phyloP scores from a whole-genome alignment of 2,797 vertebrate genomes.

The Poeciliopsis infans region DNA sequence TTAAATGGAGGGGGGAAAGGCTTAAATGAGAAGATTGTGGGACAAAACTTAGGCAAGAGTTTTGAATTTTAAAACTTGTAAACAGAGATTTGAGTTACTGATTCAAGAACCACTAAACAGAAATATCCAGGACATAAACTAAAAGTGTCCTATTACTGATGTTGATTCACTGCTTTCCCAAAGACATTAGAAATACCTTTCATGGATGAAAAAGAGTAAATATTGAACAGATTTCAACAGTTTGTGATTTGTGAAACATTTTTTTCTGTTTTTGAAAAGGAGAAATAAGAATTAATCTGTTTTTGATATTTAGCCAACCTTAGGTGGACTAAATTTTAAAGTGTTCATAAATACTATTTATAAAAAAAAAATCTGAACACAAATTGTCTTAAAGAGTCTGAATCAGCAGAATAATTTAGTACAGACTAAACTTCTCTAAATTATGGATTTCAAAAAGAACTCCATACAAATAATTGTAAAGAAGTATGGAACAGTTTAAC shows the following conservation, averaged over 20 bases:
- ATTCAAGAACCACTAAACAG: neutral
- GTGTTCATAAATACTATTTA: neutral
- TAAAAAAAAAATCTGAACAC: neutral
- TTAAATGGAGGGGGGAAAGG: neutral
- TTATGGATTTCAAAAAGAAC: neutral
- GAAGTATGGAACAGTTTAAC: too few relatives aligned
- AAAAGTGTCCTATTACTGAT: neutral
- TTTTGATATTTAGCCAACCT: neutral
- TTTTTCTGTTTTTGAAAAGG: neutral
- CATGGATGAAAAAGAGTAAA: neutral
- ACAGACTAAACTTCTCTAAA: neutral
- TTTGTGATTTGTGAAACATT: neutral
- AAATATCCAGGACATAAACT: neutral
- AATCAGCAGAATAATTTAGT: neutral
- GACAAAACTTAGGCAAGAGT: neutral
- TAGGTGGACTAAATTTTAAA: neutral
- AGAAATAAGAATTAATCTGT: neutral
- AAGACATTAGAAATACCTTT: neutral
- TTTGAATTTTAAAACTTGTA: neutral
- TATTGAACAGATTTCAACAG: neutral
- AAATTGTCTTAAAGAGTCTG: neutral
- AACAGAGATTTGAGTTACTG: neutral
- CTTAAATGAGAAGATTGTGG: neutral
- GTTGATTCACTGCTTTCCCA: neutral
- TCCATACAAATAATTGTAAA: constrained; percentile 22